phyloP scores from a whole-genome alignment of 2,113 vertebrate species.

The Tyrannus savana region DNA sequence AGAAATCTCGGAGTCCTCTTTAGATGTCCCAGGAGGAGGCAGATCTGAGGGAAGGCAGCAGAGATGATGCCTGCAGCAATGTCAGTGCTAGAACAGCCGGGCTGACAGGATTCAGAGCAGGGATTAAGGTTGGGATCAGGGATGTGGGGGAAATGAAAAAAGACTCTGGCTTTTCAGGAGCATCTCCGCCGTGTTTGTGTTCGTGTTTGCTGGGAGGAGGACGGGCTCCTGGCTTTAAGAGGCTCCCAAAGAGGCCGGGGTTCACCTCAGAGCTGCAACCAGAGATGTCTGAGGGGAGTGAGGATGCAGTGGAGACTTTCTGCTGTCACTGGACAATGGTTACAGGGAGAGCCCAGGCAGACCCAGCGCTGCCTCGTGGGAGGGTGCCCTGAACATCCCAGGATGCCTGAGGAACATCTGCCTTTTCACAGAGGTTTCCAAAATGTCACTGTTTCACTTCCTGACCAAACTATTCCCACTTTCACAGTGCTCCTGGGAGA shows the following conservation, averaged over 20 bases:
- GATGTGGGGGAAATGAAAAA: constrained; percentile 74
- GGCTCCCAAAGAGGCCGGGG: background rate
- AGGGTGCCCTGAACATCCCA: rapidly evolving
- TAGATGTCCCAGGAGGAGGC: constrained; percentile 78
- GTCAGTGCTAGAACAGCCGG: constrained; percentile 80
- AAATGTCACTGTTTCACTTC: rapidly evolving
- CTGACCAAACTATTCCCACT: background rate
- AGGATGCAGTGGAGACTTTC: rapidly evolving
- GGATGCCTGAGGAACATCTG: background rate
- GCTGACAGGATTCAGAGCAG: constrained; percentile 80
- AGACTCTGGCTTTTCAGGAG: constrained; percentile 25
- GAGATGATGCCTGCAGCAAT: constrained; percentile 85
- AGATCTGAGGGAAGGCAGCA: constrained; percentile 83
- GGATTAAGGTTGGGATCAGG: constrained; percentile 82
- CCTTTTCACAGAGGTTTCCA: background rate
- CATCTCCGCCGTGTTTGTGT: constrained; percentile 41
- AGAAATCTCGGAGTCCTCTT: constrained; percentile 83
- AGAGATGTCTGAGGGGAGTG: background rate
- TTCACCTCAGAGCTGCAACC: background rate
- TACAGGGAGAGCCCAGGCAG: background rate
- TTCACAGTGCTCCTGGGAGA: rapidly evolving
- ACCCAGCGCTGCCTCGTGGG: rapidly evolving
- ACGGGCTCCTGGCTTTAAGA: background rate
- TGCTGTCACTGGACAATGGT: background rate
- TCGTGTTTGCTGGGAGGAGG: constrained; percentile 58